phyloP scores from a whole-genome alignment of 2,888 invertebrate genomes.

The Pterostichus madidus region DNA sequence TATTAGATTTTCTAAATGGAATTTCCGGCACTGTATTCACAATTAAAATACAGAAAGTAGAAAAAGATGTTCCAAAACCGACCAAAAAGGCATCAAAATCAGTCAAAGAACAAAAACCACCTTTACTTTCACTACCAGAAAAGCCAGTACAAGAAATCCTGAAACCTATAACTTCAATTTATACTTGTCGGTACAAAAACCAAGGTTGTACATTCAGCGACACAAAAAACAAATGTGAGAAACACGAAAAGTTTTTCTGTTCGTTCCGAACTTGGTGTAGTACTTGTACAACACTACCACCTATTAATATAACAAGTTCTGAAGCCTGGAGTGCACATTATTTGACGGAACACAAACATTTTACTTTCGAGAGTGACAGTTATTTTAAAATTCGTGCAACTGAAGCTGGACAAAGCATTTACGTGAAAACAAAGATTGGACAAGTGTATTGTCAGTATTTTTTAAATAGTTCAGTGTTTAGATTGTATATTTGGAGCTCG shows the following conservation, averaged over 20 bases:
- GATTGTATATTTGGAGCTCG: constrained; percentile 1
- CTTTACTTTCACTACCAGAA: neutral
- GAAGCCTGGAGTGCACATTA: neutral
- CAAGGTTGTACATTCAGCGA: neutral
- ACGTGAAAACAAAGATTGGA: neutral
- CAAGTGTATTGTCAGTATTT: neutral
- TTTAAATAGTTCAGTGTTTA: neutral
- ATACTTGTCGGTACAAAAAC: neutral
- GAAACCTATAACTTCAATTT: neutral
- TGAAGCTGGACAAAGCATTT: neutral
- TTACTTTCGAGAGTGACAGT: neutral
- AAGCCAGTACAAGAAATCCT: no score
- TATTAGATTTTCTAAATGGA: constrained; percentile 12
- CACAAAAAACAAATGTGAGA: constrained; percentile 21
- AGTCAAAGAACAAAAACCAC: neutral
- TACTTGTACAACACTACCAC: neutral
- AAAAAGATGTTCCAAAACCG: neutral
- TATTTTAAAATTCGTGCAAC: neutral
- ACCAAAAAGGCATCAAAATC: neutral
- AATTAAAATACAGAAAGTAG: neutral
- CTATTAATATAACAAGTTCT: neutral
- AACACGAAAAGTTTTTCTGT: constrained; percentile 18
- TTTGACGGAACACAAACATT: neutral
- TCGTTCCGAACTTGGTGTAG: neutral
- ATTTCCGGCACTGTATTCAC: constrained; percentile 7